Evolutionary conservation across 2,888 invertebrate genomes (phyloP).

Genomic region (Stegophylla sp.): DNA sequence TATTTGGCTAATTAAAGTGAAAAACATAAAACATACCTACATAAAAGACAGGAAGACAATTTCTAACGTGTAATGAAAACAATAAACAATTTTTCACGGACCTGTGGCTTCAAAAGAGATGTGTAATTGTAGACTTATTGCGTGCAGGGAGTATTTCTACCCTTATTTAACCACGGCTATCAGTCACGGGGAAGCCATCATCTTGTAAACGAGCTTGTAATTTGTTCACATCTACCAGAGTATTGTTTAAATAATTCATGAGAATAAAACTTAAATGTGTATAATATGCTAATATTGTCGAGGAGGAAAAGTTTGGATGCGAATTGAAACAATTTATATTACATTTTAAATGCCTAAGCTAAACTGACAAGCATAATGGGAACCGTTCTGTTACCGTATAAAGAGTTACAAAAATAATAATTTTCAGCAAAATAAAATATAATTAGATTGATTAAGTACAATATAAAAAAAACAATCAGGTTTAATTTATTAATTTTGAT

Average conservation of each 20-base stretch:
- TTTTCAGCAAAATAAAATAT: background rate
- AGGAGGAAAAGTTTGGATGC: background rate
- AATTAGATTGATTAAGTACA: background rate
- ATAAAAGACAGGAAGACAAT: constrained; percentile 45
- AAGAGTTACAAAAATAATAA: background rate
- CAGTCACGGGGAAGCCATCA: constrained; percentile 42
- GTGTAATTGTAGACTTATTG: constrained; percentile 40
- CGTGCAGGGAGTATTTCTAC: constrained; percentile 21
- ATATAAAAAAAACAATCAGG: background rate
- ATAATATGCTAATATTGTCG: constrained; percentile 37
- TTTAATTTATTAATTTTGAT: background rate
- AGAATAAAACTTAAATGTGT: constrained; percentile 1
- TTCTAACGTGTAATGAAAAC: constrained; percentile 27
- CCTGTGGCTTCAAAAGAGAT: constrained; percentile 48
- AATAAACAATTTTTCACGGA: constrained; percentile 56
- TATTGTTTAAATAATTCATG: constrained; percentile 30
- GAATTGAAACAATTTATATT: background rate
- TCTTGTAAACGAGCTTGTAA: constrained; percentile 56
- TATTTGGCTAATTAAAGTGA: constrained; percentile 39
- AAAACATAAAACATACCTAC: constrained; percentile 7
- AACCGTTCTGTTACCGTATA: background rate
- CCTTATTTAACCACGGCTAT: constrained; percentile 47
- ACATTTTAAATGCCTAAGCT: background rate
- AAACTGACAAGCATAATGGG: background rate
- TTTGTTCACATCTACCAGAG: constrained; percentile 27